Percentiles rank a stretch among this genome's conserved stretches.
phyloP scores from a whole-genome alignment of 2,888 invertebrate species.

The Apamea sordens region DNA sequence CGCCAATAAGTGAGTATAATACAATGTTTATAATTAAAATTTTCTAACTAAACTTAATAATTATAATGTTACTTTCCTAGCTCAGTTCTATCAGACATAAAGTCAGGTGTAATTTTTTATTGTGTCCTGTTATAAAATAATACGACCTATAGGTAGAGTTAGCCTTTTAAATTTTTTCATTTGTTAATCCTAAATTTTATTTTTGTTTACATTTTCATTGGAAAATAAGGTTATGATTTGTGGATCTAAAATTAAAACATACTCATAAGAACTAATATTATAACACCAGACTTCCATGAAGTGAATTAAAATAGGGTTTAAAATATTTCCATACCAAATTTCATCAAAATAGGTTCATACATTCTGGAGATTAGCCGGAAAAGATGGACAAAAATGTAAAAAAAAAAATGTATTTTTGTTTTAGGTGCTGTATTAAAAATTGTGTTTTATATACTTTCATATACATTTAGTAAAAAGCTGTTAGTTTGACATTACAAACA shows the following conservation, averaged over 20 bases:
- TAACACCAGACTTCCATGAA: too few species aligned
- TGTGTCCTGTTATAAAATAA: background rate
- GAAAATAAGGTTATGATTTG: background rate
- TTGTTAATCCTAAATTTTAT: background rate
- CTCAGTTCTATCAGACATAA: too few species aligned
- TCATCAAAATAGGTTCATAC: too few species aligned
- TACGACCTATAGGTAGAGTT: background rate
- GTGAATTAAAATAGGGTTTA: too few species aligned
- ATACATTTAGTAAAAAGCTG: too few species aligned
- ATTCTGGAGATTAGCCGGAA: too few species aligned
- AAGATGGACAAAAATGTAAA: too few species aligned
- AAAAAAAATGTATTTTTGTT: too few species aligned
- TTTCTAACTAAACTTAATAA: background rate
- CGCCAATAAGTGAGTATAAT: slow-evolving; percentile 81
- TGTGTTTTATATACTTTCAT: too few species aligned
- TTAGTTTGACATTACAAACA: too few species aligned
- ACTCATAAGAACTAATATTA: background rate
- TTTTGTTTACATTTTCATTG: background rate
- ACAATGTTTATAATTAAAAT: background rate
- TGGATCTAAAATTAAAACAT: background rate
- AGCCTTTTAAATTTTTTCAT: background rate
- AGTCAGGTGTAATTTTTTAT: background rate
- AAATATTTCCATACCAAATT: too few species aligned
- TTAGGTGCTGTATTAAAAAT: too few species aligned
- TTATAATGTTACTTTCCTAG: background rate